Evolutionary conservation across 92 coral and sea anemone genomes (phyloP), one percentile per base, ranked within the genome.

Genomic region (Blastomussa wellsi): DNA sequence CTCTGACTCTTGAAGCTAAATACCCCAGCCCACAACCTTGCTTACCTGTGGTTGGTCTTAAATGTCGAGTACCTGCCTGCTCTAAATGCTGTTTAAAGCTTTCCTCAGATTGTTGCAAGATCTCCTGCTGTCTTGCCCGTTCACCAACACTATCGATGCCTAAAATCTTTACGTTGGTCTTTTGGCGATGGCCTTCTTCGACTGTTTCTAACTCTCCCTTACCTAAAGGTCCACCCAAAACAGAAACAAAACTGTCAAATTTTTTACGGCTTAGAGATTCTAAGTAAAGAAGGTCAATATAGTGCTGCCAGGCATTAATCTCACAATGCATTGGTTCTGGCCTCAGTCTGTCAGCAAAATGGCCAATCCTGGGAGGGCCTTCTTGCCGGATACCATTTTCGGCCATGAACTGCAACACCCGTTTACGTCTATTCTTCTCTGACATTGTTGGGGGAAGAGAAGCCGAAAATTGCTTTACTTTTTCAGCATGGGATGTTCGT

Each of bases 241-340:
- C 81, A 66, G 80, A 67, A n/a, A 89, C 35, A 85, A 89, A 89
- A 26, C 53, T 24, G 24, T 80, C 82, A 86, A 90, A 86, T 52
- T 28, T 53, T 60, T 68, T 51, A 47, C 89, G 29, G 17, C 64
- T 38, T 5, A 87, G 37, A 22, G 87, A 79, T 76, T 91, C 86
- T 32, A 79, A 35, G 76, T 87, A 87, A 16, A 81, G 53, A 29
- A 78, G 81, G 53, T 87, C 79, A 26, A 71, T 22, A 53, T 66
- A 76, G 48, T 88, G 87, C 59, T 88, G 91, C 91, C 87, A 88
- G 33, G 87, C 86, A 74, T 88, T 88, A 20, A 86, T 89, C 76
- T 89, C 90, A 75, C 87, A 86, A 59, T 89, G 89, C 78, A 89
- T 74, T 31, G 92, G 92, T 36, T 89, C 92, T 26, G 89, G 90